A percentile compares a stretch with the other conserved stretches of the same genome.
Conservation (phyloP, 2,888 invertebrate genomes). For the Amphipoea lucens region DNA sequence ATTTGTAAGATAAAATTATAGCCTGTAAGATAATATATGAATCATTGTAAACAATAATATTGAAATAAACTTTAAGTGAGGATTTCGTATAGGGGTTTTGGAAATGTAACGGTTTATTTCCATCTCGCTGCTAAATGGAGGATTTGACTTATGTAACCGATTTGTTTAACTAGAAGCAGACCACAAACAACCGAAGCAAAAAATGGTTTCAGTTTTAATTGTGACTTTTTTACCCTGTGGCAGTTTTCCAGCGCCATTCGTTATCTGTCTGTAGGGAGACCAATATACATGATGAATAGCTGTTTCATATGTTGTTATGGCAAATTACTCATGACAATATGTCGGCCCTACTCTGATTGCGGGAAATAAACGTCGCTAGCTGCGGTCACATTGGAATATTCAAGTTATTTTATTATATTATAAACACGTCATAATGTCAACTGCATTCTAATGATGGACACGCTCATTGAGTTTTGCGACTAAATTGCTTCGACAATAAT, state of each 20-base stretch:
- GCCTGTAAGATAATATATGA: neutral
- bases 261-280: slow-evolving; percentile 26
- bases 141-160: too few relatives aligned
- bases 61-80: neutral
- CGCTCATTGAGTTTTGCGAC: slow-evolving; percentile 2
- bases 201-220: slow-evolving; percentile 7
- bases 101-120: too few relatives aligned
- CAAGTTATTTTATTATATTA: slow-evolving; percentile 19
- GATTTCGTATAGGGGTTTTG: too few relatives aligned
- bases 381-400: slow-evolving; percentile 20
- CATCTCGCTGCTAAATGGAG: too few relatives aligned
- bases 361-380: slow-evolving; percentile 44
- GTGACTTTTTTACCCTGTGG: neutral
- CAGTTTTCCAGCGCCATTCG: slow-evolving; percentile 9
- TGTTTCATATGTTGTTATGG: slow-evolving; percentile 30
- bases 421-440: slow-evolving; percentile 33
- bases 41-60: neutral
- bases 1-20: neutral
- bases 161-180: neutral
- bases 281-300: slow-evolving; percentile 39
- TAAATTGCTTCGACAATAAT: slow-evolving; percentile 8
- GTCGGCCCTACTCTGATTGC: slow-evolving; percentile 41
- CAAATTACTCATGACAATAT: slow-evolving; percentile 47
- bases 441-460: slow-evolving; percentile 24
- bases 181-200: neutral